Evolutionary conservation across 2,797 vertebrate species (phyloP), one percentile per base, ranked within the genome.

Genomic region (Cetoscarus ocellatus): DNA sequence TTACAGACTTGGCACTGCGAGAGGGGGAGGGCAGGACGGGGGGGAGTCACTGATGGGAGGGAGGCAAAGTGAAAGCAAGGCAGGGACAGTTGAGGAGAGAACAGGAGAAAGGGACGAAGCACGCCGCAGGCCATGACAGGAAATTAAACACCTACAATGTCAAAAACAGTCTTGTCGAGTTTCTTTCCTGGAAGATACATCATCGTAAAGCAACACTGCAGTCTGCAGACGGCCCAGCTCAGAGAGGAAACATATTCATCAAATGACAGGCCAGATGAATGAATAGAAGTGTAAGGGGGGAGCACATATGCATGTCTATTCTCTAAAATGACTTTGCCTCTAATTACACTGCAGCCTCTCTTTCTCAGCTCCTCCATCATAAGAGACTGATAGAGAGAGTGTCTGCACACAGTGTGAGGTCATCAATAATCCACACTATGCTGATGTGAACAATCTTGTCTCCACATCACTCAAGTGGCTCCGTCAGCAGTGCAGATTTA

Each of bases 401-500:
- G 83, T 67, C n/a, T 56, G 51, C 68, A 44, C 68, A 44, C 56
- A 12, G 76, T 75, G 68, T 5, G 52, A 78, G 70, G 67, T 79
- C 83, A 91, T 91, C 83, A 91, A 88, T 91, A 86, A 89, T 87
- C 75, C 55, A 85, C 80, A 80, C 71, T 58, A 60, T 73, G 82
- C 86, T 84, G 86, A 90, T 85, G 75, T 75, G 84, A 85, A 82
- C 76, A 73, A 69, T 80, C 79, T 79, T 75, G 61, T 84, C 70
- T 58, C 50, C 65, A 70, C 82, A 78, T 85, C 69, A 55, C 62
- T 87, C 77, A 66, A 67, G 58, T 59, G 64, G 49, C 62, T 27
- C 77, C 63, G 82, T 86, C 87, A 86, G 88, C 84, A 75, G 68
- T 8, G 3, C 67, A 75, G 78, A 84, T 78, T 79, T 75, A 87